Conservation (phyloP, 2,113 vertebrate genomes). For the Calyptomena viridis region DNA sequence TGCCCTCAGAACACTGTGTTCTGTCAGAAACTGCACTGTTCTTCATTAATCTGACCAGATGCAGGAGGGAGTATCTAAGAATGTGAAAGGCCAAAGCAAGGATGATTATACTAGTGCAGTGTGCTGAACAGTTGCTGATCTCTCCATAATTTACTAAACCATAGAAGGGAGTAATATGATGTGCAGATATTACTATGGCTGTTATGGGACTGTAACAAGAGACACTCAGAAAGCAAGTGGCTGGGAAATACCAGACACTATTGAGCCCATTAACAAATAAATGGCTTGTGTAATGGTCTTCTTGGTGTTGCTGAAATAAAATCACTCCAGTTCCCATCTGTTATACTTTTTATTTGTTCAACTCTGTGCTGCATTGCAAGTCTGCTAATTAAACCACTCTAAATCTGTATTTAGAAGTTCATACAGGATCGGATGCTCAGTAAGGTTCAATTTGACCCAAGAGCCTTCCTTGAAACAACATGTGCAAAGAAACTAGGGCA, state of each 20-base stretch:
- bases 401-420: neutral
- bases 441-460: neutral
- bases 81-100: neutral
- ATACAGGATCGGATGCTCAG: neutral
- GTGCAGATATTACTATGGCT: conserved; percentile 11
- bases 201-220: conserved; percentile 34
- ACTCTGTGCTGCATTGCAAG: neutral
- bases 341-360: conserved; percentile 11
- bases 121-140: neutral
- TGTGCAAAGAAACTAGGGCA: neutral
- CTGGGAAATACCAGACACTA: conserved; percentile 19
- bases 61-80: neutral
- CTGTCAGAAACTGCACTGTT: neutral
- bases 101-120: neutral
- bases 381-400: neutral
- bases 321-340: neutral
- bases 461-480: neutral
- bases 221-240: neutral
- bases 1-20: neutral
- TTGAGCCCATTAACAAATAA: conserved; percentile 52
- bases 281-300: conserved; percentile 40
- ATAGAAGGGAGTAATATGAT: conserved; percentile 18
- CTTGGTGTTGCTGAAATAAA: conserved; percentile 8
- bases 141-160: conserved; percentile 34
- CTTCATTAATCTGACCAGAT: neutral